phyloP scores from a whole-genome alignment of 2,797 vertebrate genomes.

The Uromys caudimaculatus region DNA sequence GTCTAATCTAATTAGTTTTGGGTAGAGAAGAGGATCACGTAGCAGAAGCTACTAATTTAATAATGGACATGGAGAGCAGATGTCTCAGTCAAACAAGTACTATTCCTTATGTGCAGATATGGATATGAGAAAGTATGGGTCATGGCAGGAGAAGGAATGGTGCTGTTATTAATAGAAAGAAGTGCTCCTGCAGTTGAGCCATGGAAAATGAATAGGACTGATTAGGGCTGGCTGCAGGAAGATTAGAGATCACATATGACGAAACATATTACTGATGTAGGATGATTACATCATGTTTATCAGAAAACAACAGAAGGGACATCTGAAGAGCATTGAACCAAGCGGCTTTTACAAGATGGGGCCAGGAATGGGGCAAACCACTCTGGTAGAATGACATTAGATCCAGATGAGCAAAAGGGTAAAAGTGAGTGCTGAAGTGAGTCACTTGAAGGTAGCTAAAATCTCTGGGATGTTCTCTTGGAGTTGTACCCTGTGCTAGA shows the following conservation, averaged over 20 bases:
- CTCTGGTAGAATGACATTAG: background rate
- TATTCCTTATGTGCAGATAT: background rate
- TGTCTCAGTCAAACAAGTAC: background rate
- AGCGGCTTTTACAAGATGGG: background rate
- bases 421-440: background rate
- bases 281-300: background rate
- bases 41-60: background rate
- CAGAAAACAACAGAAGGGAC: background rate
- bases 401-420: background rate
- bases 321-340: background rate
- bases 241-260: background rate
- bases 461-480: accelerated
- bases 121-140: background rate
- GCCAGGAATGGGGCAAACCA: background rate
- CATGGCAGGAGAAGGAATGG: too few relatives aligned
- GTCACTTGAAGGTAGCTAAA: background rate
- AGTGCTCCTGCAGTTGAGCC: background rate
- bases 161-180: background rate
- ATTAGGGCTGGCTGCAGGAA: background rate
- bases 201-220: background rate
- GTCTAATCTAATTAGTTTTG: background rate
- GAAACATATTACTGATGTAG: background rate
- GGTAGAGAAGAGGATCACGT: background rate
- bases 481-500: background rate
- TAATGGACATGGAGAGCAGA: background rate